These are phyloP conservation scores for Brachionus calyciflorus DNA, from an alignment of 1,140 invertebrate genomes.

Conservation along the genomic window DNA sequence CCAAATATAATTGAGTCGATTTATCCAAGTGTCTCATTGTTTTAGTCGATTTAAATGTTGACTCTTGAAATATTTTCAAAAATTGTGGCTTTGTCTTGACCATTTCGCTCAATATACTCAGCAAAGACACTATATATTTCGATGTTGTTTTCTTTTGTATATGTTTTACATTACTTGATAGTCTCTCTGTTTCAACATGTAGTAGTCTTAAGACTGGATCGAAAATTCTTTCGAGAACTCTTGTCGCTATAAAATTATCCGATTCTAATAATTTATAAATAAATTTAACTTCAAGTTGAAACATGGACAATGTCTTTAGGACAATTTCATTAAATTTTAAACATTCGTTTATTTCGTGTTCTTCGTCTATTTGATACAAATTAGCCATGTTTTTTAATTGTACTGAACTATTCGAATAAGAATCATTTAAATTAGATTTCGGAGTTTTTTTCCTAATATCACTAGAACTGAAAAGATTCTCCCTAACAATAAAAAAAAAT, in stretches of 20 bases:
- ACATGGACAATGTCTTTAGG: neutral
- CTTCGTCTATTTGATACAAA: neutral
- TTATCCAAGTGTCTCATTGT: constrained; percentile 15
- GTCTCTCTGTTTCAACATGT: neutral
- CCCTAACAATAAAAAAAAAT: neutral
- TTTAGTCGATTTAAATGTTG: neutral
- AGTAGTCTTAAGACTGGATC: constrained; percentile 26
- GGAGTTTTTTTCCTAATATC: neutral
- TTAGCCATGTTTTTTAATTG: neutral
- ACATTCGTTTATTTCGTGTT: neutral
- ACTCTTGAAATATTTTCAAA: constrained; percentile 25
- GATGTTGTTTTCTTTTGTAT: neutral
- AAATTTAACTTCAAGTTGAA: constrained; percentile 27
- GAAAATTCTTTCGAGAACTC: constrained; percentile 19
- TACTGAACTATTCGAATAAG: constrained; percentile 26
- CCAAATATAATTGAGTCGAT: neutral
- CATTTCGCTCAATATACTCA: constrained; percentile 12
- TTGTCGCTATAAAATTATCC: constrained; percentile 1
- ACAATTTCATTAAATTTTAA: neutral
- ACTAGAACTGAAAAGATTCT: constrained; percentile 21
- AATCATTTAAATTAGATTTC: constrained; percentile 19
- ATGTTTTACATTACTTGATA: constrained; percentile 17
- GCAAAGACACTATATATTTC: constrained; percentile 10
- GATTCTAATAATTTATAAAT: constrained; percentile 26
- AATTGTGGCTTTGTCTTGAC: constrained; percentile 17